Percentiles rank a stretch among this genome's conserved stretches.
phyloP scores from a whole-genome alignment of 2,113 vertebrate species.

The Colistium nudipinnis region DNA sequence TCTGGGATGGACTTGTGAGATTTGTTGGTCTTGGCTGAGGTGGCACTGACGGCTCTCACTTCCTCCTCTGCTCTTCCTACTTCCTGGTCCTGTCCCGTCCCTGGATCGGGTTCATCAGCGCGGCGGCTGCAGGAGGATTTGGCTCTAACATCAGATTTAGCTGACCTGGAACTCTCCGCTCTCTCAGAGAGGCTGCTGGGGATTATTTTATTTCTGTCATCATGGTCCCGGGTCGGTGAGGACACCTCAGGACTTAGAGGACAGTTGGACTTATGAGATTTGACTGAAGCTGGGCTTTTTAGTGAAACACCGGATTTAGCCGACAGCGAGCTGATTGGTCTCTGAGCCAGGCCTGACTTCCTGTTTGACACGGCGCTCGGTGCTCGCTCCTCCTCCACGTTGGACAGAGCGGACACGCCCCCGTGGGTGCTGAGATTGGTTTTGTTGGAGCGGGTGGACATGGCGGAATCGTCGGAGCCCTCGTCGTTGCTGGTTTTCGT shows the following conservation, averaged over 20 bases:
- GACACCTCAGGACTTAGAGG: neutral
- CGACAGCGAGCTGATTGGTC: conserved; percentile 54
- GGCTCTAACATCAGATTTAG: conserved; percentile 43
- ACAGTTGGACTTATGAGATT: conserved; percentile 33
- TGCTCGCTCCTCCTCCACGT: too few relatives aligned
- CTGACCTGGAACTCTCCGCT: conserved; percentile 43
- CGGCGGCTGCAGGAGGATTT: conserved; percentile 35
- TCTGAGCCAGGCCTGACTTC: too few relatives aligned
- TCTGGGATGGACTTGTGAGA: conserved; percentile 38
- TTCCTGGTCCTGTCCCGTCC: conserved; percentile 4
- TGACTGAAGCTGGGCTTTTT: too few relatives aligned
- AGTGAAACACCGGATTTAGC: conserved; percentile 44
- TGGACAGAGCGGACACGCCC: conserved; percentile 33
- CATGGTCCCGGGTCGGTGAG: conserved; percentile 26
- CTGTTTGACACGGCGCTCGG: too few relatives aligned
- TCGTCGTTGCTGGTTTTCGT: conserved; percentile 29
- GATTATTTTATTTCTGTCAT: conserved; percentile 19
- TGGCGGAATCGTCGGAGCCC: conserved; percentile 45
- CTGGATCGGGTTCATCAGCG: neutral
- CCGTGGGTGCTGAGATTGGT: conserved; percentile 54
- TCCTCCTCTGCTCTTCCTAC: conserved; percentile 24
- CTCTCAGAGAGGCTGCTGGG: conserved; percentile 50
- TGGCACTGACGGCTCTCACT: conserved; percentile 45
- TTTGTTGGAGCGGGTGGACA: conserved; percentile 58
- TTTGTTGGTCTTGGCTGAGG: conserved; percentile 55